A percentile compares a stretch with the other conserved stretches of the same genome.
phyloP scores from a whole-genome alignment of 2,797 vertebrate species.

The Sciurus vulgaris region DNA sequence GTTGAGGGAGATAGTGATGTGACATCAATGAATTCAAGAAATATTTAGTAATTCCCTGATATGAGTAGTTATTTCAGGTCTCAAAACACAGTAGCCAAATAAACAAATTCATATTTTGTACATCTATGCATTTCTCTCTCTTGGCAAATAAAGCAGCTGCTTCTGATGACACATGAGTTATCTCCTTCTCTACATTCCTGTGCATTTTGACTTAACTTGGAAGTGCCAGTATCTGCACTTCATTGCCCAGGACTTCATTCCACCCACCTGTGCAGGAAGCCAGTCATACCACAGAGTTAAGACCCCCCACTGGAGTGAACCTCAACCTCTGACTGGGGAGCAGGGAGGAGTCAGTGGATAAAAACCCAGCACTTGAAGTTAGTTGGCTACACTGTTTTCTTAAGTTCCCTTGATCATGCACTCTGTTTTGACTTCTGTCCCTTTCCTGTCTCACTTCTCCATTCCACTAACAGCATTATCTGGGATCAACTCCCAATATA shows the following conservation, averaged over 20 bases:
- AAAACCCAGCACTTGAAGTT: neutral
- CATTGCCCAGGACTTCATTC: neutral
- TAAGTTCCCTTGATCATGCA: neutral
- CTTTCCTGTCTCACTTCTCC: neutral
- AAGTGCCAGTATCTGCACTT: neutral
- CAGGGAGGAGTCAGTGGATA: neutral
- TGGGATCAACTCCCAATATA: neutral
- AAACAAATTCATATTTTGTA: neutral
- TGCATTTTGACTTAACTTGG: neutral
- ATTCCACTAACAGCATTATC: neutral
- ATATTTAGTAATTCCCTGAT: neutral
- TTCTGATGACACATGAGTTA: neutral
- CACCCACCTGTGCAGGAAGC: neutral
- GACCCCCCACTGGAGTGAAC: neutral
- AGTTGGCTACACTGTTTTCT: neutral
- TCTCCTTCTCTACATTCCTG: neutral
- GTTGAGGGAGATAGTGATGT: neutral
- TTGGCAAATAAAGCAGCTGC: constrained; percentile 7
- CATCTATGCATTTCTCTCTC: neutral
- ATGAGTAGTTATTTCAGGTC: neutral
- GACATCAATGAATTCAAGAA: constrained; percentile 21
- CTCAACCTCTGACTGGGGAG: neutral
- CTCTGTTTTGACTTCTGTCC: neutral
- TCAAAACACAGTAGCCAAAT: constrained; percentile 7
- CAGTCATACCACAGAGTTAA: neutral